Conservation (phyloP, 2,113 vertebrate genomes). For the Alaudala cheleensis region DNA sequence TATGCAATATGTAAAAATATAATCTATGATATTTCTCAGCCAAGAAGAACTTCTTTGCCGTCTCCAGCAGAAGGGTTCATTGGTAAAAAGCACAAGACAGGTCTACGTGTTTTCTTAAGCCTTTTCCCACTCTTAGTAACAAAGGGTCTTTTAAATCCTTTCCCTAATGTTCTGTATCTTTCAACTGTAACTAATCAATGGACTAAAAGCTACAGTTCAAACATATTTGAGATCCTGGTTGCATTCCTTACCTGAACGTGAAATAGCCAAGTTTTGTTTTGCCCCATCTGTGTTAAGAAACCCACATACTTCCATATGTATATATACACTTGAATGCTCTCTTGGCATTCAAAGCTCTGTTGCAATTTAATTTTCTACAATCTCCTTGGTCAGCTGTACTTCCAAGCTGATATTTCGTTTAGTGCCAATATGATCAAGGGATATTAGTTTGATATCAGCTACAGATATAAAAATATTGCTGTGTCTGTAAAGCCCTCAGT, state of each 20-base stretch:
- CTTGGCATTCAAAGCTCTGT: not conserved
- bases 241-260: not conserved
- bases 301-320: accelerated
- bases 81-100: not conserved
- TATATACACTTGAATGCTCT: not conserved
- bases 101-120: not conserved
- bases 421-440: not conserved
- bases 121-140: accelerated
- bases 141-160: not conserved
- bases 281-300: not conserved
- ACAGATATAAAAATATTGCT: not conserved
- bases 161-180: not conserved
- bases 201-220: not conserved
- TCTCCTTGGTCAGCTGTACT: not conserved
- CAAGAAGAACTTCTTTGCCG: not conserved
- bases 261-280: not conserved
- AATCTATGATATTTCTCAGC: not conserved
- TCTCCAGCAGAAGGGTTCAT: not conserved
- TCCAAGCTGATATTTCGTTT: not conserved
- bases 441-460: not conserved
- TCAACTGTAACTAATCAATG: not conserved
- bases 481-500: not conserved
- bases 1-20: not conserved
- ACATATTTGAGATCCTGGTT: not conserved
- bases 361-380: not conserved